Evolutionary conservation across 2,797 vertebrate species (phyloP).

Genomic region (Sardinella longiceps): DNA sequence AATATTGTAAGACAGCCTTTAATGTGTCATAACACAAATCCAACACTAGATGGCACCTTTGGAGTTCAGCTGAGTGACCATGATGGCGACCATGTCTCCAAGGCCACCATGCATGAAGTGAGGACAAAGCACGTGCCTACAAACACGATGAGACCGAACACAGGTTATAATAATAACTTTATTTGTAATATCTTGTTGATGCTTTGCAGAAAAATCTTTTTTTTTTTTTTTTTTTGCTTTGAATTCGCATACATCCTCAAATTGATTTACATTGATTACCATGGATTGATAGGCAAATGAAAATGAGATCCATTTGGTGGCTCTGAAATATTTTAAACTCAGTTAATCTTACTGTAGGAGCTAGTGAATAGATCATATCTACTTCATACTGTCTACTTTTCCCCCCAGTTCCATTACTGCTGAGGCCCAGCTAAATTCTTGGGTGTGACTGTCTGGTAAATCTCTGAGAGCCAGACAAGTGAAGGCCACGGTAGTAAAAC

Average conservation of each 20-base stretch:
- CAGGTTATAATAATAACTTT: background rate
- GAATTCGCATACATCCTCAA: background rate
- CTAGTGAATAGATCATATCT: background rate
- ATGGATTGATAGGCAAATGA: background rate
- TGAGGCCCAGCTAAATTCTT: background rate
- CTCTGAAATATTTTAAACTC: background rate
- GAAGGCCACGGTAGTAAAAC: background rate
- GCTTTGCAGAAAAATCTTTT: background rate
- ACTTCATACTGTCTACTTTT: background rate
- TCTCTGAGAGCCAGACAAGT: background rate
- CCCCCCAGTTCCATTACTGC: background rate
- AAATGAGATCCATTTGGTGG: background rate
- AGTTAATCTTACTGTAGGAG: background rate
- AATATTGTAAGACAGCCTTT: background rate
- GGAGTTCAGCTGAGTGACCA: conserved; percentile 13
- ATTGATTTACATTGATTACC: too few species aligned
- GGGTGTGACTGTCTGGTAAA: background rate
- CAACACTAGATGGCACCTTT: conserved; percentile 48
- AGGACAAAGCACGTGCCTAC: background rate
- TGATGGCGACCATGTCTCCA: background rate
- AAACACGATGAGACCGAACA: background rate
- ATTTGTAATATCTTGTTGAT: background rate
- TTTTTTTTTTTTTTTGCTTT: background rate
- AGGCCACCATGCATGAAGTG: background rate
- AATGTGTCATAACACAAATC: background rate